Evolutionary conservation across 2,113 vertebrate genomes (phyloP), one percentile per base, ranked within the genome.

Genomic region (Calidris pugnax): DNA sequence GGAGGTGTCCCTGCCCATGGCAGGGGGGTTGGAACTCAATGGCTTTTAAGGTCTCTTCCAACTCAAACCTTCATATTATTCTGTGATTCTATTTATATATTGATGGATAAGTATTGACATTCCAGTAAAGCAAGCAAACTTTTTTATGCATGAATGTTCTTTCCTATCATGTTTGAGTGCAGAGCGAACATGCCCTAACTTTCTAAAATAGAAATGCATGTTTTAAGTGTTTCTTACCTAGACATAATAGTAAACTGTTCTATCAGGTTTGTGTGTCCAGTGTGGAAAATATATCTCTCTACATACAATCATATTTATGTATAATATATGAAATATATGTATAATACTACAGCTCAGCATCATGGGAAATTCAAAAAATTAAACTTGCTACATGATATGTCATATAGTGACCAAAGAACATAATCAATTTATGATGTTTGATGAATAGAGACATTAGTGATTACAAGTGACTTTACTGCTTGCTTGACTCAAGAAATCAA

Each of bases 181-280:
- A 72, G 16, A 45, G 0, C 0, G 1, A 62, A 43, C 4, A 50
- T 24, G 2, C 13, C 1, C 2, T 68, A 56, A 50, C 8, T 63
- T 85, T 85, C 47, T 50, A 57, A 84, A 87, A 26, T 2, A 82
- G 7, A 81, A 93, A 60, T 19, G 0, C 9, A 45, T 1, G 33
- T 21, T 84, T 64, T 56, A 53, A 15, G 37, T 28, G 2, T 51
- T 18, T 60, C 18, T 57, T 73, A 62, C n/a, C 2, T 75, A 41
- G 3, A 35, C 30, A 47, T 57, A 73, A 79, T 9, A 2, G 10
- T 18, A 45, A 57, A 80, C 19, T 37, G 9, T 43, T 35, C 8
- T 7, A 47, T 41, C 7, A 82, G 17, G 3, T 35, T 67, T 93
- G 1, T 67, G 27, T 33, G 21, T 68, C 80, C 39, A 63, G 1